Percentiles rank a stretch among this genome's conserved stretches.
These are phyloP conservation scores for Lumbricus terrestris DNA, from an alignment of 2,888 invertebrate species.

Conservation along the genomic window DNA sequence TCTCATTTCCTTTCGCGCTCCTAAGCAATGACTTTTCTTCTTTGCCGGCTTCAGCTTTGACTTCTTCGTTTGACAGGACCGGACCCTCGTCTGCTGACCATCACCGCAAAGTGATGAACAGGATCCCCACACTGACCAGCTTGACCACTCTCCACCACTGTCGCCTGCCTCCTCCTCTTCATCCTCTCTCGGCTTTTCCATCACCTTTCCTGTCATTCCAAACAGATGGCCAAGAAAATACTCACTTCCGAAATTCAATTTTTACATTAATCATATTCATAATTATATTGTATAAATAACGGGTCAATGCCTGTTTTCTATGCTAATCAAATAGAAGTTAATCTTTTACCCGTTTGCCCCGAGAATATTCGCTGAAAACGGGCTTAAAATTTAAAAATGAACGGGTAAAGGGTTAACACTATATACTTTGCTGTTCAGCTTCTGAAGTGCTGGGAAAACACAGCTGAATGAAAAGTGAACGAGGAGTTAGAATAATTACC, in stretches of 20 bases:
- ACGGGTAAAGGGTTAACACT: no score
- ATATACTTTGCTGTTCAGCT: no score
- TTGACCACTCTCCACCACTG: neutral
- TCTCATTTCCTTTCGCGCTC: slow-evolving; percentile 3
- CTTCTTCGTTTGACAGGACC: neutral
- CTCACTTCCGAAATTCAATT: neutral
- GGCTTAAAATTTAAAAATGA: no score
- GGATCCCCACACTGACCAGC: neutral
- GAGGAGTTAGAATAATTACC: neutral
- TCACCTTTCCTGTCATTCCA: neutral
- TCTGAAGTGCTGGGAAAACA: neutral
- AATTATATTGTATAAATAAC: neutral
- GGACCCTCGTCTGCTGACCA: neutral
- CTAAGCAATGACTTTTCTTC: neutral
- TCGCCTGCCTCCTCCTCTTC: neutral
- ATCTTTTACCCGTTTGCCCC: no score
- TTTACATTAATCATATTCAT: neutral
- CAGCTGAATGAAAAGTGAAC: neutral
- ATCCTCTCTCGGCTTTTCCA: neutral
- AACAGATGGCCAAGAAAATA: neutral
- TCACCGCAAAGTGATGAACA: neutral
- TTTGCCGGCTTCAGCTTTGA: neutral
- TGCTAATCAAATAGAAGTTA: no score
- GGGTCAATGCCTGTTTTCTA: no score
- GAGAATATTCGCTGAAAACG: no score